These are phyloP conservation scores for Sinhomidia bicolor DNA, from an alignment of 2,888 invertebrate genomes.

Conservation along the genomic window DNA sequence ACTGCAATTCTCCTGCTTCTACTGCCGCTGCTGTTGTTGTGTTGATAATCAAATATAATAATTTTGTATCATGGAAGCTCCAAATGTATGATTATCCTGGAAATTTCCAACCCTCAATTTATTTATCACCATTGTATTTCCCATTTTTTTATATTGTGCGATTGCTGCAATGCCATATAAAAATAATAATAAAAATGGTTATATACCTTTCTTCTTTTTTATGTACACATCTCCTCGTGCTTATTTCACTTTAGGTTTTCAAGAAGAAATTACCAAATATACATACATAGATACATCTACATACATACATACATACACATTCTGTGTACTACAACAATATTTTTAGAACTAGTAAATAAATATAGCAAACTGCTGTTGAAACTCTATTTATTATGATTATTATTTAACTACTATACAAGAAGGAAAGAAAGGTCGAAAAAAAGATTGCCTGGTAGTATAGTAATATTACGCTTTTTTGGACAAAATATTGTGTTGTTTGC, in stretches of 20 bases:
- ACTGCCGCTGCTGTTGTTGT: neutral
- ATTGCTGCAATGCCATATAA: too few species aligned
- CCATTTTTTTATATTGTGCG: slow-evolving; percentile 45
- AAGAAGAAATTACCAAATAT: slow-evolving; percentile 20
- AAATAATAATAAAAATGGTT: neutral
- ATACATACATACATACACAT: too few species aligned
- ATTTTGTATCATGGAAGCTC: slow-evolving; percentile 60
- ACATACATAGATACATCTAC: too few species aligned
- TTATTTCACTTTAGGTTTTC: slow-evolving; percentile 36
- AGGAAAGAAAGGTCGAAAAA: neutral
- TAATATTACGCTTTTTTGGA: slow-evolving; percentile 6
- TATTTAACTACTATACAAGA: too few species aligned
- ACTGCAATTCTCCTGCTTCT: too few species aligned
- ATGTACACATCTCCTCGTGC: neutral
- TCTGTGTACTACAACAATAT: too few species aligned
- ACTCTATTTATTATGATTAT: neutral
- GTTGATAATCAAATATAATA: slow-evolving; percentile 72
- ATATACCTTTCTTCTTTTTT: neutral
- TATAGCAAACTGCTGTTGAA: neutral
- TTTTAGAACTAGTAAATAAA: too few species aligned
- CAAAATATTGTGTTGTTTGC: too few species aligned
- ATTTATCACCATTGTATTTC: slow-evolving; percentile 63
- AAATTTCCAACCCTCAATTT: slow-evolving; percentile 69
- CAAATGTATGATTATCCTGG: slow-evolving; percentile 73
- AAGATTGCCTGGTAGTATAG: too few species aligned